Evolutionary conservation across 2,113 vertebrate species (phyloP).

Genomic region (Ploceus nigricollis): DNA sequence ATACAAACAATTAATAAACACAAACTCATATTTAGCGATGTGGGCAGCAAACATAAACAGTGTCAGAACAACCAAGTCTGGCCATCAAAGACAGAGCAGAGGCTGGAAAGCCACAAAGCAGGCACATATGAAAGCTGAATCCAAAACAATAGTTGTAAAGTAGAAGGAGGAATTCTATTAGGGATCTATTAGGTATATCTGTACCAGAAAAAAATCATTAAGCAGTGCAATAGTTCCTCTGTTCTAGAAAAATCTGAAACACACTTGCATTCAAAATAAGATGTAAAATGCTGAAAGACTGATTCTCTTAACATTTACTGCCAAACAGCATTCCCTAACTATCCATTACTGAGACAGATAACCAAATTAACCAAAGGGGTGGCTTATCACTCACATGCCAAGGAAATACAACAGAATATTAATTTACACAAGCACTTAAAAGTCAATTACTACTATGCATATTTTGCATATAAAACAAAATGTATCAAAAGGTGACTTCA

Average conservation of each 20-base stretch:
- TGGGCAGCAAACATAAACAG: not conserved
- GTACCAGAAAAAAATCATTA: not conserved
- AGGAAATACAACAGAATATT: not conserved
- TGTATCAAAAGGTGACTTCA: not conserved
- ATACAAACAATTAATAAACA: not conserved
- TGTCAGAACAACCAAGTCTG: not conserved
- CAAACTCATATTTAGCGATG: not conserved
- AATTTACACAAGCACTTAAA: not conserved
- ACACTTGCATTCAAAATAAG: not conserved
- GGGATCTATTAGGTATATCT: not conserved
- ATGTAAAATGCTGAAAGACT: not conserved
- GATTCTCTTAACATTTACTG: not conserved
- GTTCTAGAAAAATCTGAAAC: not conserved
- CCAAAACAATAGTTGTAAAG: not conserved
- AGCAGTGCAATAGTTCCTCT: not conserved
- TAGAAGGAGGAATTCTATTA: not conserved
- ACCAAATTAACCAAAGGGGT: not conserved
- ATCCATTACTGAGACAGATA: not conserved
- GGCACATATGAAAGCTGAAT: rapidly evolving
- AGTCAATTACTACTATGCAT: not conserved
- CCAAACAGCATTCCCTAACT: not conserved
- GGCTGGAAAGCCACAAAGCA: not conserved
- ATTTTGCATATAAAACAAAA: not conserved
- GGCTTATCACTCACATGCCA: not conserved
- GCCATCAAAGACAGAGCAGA: not conserved